phyloP scores from a whole-genome alignment of 2,113 vertebrate species.

The Hucho hucho region DNA sequence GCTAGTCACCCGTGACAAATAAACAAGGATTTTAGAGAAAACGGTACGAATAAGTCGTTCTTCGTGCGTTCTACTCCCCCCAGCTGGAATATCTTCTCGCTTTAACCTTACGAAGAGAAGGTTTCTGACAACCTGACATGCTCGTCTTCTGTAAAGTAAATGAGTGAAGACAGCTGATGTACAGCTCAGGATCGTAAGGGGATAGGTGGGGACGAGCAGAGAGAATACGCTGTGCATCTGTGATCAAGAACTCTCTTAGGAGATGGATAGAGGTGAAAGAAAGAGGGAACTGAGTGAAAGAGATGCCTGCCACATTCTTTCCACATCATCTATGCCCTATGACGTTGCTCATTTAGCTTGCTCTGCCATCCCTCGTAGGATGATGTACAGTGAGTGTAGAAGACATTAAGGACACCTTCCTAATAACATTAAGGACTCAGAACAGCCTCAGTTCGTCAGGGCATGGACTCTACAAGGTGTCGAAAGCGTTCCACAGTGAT shows the following conservation, averaged over 20 bases:
- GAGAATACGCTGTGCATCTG: background rate
- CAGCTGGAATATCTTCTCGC: background rate
- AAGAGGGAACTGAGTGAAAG: background rate
- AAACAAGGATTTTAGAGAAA: background rate
- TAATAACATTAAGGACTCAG: no score
- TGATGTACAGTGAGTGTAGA: background rate
- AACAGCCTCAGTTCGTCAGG: no score
- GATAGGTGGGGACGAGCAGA: background rate
- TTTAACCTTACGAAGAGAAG: background rate
- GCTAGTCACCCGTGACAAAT: constrained; percentile 5
- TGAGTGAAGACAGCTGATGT: background rate
- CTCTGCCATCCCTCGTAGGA: background rate
- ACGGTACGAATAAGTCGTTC: background rate
- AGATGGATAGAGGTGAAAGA: background rate
- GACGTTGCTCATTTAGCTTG: background rate
- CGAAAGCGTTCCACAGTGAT: no score
- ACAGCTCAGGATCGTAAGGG: background rate
- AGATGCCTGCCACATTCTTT: background rate
- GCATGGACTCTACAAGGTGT: no score
- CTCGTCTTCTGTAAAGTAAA: background rate
- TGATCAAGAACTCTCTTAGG: background rate
- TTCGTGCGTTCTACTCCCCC: background rate
- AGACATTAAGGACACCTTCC: no score
- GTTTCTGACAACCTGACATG: background rate
- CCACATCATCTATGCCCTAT: background rate